Evolutionary conservation across 1,140 invertebrate genomes (phyloP).

Genomic region (Bombus huntii): DNA sequence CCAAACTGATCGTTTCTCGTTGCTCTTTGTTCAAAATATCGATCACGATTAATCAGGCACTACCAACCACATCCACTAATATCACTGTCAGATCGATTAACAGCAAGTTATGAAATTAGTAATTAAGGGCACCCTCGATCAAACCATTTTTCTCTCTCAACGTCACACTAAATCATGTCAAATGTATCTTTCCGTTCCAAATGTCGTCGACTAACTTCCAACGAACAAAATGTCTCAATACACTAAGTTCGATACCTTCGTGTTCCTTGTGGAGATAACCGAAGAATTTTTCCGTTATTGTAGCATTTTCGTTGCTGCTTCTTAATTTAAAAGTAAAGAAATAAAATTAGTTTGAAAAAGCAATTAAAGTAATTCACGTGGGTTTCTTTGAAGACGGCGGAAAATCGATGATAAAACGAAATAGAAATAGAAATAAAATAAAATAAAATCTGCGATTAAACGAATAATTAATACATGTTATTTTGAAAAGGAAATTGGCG

Average conservation of each 20-base stretch:
- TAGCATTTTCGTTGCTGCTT: not conserved
- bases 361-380: not conserved
- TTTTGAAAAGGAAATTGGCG: not conserved
- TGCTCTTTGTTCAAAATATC: not conserved
- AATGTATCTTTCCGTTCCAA: not conserved
- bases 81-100: not conserved
- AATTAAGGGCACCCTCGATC: not conserved
- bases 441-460: not conserved
- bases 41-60: not conserved
- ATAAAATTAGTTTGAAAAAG: not conserved
- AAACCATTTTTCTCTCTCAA: not conserved
- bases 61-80: not conserved
- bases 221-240: not conserved
- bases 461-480: not conserved
- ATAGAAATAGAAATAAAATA: no score
- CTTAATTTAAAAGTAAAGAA: not conserved
- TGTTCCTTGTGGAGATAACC: not conserved
- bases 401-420: not conserved
- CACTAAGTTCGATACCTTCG: not conserved
- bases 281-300: not conserved
- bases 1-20: not conserved
- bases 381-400: not conserved
- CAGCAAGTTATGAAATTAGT: not conserved
- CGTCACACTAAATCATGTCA: not conserved
- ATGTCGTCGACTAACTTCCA: not conserved